Evolutionary conservation across 2,888 invertebrate species (phyloP).

Genomic region (Philonicus albiceps): DNA sequence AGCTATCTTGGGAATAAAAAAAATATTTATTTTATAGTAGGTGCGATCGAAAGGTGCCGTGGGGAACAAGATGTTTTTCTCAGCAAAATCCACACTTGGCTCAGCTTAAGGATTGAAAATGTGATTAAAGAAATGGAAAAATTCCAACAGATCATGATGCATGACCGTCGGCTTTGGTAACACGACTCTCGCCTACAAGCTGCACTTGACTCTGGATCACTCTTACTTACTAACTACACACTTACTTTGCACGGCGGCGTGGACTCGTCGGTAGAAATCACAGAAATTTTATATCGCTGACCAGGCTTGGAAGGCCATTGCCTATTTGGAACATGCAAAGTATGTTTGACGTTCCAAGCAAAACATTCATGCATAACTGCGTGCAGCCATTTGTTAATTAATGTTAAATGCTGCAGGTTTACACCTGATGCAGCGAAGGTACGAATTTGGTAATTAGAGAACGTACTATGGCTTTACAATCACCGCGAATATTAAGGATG

Average conservation of each 20-base stretch:
- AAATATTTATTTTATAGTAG: background rate
- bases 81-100: background rate
- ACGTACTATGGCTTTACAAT: background rate
- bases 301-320: slow-evolving; percentile 25
- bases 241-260: background rate
- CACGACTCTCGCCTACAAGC: slow-evolving; percentile 17
- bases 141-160: slow-evolving; percentile 23
- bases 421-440: background rate
- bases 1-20: slow-evolving; percentile 7
- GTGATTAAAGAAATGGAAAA: slow-evolving; percentile 29
- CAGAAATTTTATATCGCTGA: slow-evolving; percentile 16
- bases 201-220: slow-evolving; percentile 11
- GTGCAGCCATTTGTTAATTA: background rate
- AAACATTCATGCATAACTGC: background rate
- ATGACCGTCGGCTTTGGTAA: slow-evolving; percentile 10
- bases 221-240: background rate
- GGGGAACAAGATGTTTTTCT: background rate
- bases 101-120: background rate
- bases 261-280: background rate
- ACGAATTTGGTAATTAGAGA: background rate
- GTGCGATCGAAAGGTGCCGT: background rate
- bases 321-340: slow-evolving; percentile 6
- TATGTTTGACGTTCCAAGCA: background rate
- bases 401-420: background rate
- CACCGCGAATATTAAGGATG: background rate